Conservation (phyloP, 2,113 vertebrate genomes). For the Suricata suricatta region DNA sequence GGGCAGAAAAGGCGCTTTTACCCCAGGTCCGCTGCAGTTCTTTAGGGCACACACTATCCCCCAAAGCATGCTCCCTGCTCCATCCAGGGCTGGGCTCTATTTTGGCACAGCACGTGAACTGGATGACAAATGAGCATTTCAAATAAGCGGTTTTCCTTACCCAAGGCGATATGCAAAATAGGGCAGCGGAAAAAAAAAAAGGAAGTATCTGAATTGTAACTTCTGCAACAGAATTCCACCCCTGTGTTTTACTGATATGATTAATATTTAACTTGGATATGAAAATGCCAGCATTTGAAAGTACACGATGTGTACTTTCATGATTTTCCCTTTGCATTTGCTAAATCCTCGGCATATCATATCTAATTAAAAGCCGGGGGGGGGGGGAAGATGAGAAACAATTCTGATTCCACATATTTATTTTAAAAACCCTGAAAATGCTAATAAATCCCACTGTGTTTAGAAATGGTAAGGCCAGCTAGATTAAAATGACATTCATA, state of each 20-base stretch:
- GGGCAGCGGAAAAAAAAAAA: background rate
- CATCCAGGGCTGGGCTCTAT: background rate
- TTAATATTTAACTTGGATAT: conserved; percentile 56
- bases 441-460: conserved; percentile 40
- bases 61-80: background rate
- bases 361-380: background rate
- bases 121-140: conserved; percentile 19
- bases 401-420: conserved; percentile 32
- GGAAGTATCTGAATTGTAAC: background rate
- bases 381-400: background rate
- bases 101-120: background rate
- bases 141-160: background rate
- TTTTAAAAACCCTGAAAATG: conserved; percentile 22
- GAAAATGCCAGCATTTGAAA: conserved; percentile 56
- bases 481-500: conserved; percentile 63
- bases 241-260: conserved; percentile 2
- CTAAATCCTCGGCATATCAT: background rate
- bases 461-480: conserved; percentile 62
- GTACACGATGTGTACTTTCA: background rate
- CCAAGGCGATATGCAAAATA: background rate
- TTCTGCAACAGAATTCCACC: conserved; percentile 38
- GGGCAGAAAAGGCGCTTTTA: background rate
- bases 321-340: background rate
- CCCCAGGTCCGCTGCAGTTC: background rate
- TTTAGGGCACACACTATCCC: background rate